Evolutionary conservation across 2,113 vertebrate genomes (phyloP).

Genomic region (Microtus oregoni): DNA sequence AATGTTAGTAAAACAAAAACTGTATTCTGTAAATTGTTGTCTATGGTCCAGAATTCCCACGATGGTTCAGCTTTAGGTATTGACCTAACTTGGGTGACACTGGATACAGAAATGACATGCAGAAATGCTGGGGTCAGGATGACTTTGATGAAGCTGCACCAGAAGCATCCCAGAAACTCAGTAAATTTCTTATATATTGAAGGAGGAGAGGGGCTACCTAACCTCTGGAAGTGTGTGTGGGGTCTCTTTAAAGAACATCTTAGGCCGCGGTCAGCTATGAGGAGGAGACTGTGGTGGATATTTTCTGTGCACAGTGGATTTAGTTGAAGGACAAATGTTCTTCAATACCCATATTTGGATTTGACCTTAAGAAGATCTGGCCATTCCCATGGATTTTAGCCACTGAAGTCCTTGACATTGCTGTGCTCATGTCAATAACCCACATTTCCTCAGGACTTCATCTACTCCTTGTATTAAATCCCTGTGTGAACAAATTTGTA

Average conservation of each 20-base stretch:
- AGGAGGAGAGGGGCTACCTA: not conserved
- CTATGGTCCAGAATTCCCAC: not conserved
- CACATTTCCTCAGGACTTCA: not conserved
- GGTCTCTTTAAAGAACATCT: not conserved
- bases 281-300: not conserved
- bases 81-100: not conserved
- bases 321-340: not conserved
- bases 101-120: not conserved
- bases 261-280: not conserved
- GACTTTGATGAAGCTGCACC: not conserved
- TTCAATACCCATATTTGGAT: not conserved
- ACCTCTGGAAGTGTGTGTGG: rapidly evolving
- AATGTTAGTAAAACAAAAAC: not conserved
- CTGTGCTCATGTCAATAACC: not conserved
- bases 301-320: not conserved
- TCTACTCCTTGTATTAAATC: not conserved
- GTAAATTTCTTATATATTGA: not conserved
- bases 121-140: not conserved
- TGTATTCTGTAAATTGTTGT: not conserved
- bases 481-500: not conserved
- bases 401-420: not conserved
- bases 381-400: not conserved
- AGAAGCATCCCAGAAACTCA: not conserved
- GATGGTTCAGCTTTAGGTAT: not conserved
- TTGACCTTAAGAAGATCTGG: not conserved